phyloP scores from a whole-genome alignment of 2,113 vertebrate species.

The Tyto alba region DNA sequence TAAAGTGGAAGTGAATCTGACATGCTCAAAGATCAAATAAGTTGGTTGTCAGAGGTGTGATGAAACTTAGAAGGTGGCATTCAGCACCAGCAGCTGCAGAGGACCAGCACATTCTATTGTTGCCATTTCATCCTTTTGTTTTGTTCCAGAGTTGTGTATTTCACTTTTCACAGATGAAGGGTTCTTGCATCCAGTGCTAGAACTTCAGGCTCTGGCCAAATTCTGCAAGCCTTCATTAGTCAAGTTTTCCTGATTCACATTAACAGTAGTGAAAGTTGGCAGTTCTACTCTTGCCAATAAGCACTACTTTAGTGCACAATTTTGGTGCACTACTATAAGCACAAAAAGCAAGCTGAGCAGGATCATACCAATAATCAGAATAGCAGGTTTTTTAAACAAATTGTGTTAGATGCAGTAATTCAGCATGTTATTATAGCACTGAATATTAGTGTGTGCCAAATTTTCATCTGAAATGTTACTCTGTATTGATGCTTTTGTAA shows the following conservation, averaged over 20 bases:
- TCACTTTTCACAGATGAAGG: neutral
- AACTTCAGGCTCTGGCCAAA: neutral
- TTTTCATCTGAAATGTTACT: neutral
- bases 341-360: neutral
- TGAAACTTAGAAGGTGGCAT: neutral
- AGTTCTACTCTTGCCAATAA: neutral
- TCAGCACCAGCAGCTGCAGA: constrained; percentile 35
- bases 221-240: neutral
- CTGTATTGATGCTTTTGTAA: neutral
- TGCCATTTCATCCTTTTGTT: neutral
- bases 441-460: neutral
- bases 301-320: neutral
- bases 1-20: neutral
- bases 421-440: neutral
- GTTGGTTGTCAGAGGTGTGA: neutral
- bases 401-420: neutral
- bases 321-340: neutral
- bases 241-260: neutral
- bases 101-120: neutral
- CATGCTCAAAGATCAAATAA: neutral
- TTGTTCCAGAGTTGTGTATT: neutral
- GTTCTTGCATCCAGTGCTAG: neutral
- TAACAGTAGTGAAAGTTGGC: neutral
- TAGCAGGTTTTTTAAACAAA: neutral
- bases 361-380: neutral